Evolutionary conservation across 2,888 invertebrate species (phyloP), one percentile per base, ranked within the genome.

Genomic region (Nomada ferruginata): DNA sequence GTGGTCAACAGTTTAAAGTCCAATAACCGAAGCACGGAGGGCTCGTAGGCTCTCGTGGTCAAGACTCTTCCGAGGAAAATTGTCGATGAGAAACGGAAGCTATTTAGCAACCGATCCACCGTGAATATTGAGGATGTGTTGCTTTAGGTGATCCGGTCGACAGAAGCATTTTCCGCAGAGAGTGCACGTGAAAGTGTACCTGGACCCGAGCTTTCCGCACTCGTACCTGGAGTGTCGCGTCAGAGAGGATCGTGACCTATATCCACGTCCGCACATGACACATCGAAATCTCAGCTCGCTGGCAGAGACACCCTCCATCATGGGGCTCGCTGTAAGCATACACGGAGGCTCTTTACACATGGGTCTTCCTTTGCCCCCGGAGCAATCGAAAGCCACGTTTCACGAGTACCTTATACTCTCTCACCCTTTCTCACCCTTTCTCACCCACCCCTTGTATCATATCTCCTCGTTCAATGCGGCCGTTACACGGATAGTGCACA

Each of bases 61-160:
- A 44, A 57, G 15, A 15, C 47, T 42, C 42, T 23, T n/a, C 65
- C n/a, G 23, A 61, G 29, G 5, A 36, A 42, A 36, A 68, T 23
- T 20, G 29, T 42, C 11, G 15, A 11, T 42, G n/a, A 29, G 44
- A 60, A 60, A 36, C 44, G 60, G 29, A 36, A 78, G 81, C 76
- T 91, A 93, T 91, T 93, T 93, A 83, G 87, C 86, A 81, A 92
- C 85, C 60, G 91, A 82, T 53, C 90, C 91, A 77, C 93, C 93
- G 87, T 94, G 94, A 86, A 93, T 94, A 90, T 94, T 93, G 85
- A 94, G 92, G 72, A 94, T 94, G 87, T 94, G 94, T 87, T 94
- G 94, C 89, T 94, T 94, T 72, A 94, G 93, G 78, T 94, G 94
- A 87, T 94, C 93, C 75, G 94, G 94, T 52, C 94, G 92, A 84